phyloP scores from a whole-genome alignment of 2,797 vertebrate genomes.

The Molossus alvarezi region DNA sequence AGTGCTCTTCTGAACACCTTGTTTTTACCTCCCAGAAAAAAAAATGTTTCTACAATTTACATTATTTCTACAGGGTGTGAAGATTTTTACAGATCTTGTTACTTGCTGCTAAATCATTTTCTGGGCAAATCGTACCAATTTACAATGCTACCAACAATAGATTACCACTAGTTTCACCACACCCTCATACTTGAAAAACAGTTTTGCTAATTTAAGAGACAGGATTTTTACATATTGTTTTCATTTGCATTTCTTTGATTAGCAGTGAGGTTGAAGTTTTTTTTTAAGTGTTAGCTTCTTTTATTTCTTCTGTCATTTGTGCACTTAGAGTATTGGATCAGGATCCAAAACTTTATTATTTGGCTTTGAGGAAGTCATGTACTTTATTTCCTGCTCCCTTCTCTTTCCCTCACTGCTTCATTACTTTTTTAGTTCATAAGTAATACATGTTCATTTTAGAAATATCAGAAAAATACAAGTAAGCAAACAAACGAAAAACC shows the following conservation, averaged over 20 bases:
- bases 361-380: conserved; percentile 34
- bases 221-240: not conserved
- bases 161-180: not conserved
- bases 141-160: conserved; percentile 35
- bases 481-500: conserved; percentile 28
- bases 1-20: not conserved
- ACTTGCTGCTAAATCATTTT: conserved; percentile 1
- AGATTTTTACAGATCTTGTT: conserved; percentile 60
- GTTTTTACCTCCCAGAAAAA: not conserved
- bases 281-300: not conserved
- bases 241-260: not conserved
- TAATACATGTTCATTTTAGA: not conserved
- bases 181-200: not conserved
- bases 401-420: not conserved
- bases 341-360: not conserved
- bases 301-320: not conserved
- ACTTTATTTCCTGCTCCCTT: not conserved
- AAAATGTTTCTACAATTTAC: conserved; percentile 37
- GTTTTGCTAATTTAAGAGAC: conserved; percentile 33
- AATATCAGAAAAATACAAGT: conserved; percentile 28
- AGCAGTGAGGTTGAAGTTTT: not conserved
- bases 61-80: conserved; percentile 67
- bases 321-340: not conserved
- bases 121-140: conserved; percentile 39
- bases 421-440: not conserved